Evolutionary conservation across 1,140 invertebrate species (phyloP), one percentile per base, ranked within the genome.

Genomic region (Latrodectus geometricus): DNA sequence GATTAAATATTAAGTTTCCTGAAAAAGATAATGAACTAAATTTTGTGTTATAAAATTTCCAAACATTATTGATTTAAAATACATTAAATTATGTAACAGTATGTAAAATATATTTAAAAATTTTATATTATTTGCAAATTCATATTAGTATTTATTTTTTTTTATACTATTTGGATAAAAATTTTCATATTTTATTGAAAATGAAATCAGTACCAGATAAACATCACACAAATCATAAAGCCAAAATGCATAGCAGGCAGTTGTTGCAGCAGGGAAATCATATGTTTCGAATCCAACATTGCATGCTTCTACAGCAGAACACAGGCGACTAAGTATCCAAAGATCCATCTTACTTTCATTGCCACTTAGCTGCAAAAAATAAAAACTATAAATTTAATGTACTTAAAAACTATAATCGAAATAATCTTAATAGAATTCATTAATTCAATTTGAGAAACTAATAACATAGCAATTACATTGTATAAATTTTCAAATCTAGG

Each of bases 191-290:
- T 56, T 77, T 52, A 17, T 21, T 15, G 7, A 65, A n/a, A 65
- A 14, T 65, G 61, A 54, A 78, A 35, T 35, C 35, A 68, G 75
- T 86, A 88, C 88, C 93, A 99, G 93, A 91, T 99, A 99, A 87
- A 99, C 95, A 91, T 99, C 98, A 92, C 98, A 99, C 1, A 99
- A 93, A 90, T 99, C 98, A 90, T 99, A 99, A 4, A 99, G 92
- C 98, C 98, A 99, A 88, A 99, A 95, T 90, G 97, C 98, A 91
- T 99, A 99, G 89, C 96, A 96, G 21, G 96, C 95, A 35, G 96
- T 97, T 14, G 99, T 99, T 0, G 94, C 94, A 20, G 93, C 90
- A 3, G 95, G 95, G 90, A 99, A 98, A 90, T 99, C 97, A 90
- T 99, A 99, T 11, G 92, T 92, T 84, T 93, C 92, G 90, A 99